These are phyloP conservation scores for Hydroisotoma schaefferi DNA, from an alignment of 2,888 invertebrate genomes.

Conservation along the genomic window DNA sequence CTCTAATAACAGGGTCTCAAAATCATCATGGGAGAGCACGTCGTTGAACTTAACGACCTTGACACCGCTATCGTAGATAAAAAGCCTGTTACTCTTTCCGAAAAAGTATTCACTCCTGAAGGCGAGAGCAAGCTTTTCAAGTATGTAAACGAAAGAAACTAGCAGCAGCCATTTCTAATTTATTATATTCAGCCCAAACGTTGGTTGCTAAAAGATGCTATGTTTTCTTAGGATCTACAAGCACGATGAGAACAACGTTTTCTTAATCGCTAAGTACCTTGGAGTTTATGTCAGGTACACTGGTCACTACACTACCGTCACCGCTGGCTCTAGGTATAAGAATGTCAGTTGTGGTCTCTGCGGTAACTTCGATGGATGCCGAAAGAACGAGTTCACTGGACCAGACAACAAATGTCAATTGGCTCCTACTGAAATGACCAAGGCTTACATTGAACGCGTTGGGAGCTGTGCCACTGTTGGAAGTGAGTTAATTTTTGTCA, in stretches of 20 bases:
- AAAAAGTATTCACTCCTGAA: slow-evolving; percentile 40
- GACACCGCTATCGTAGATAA: slow-evolving; percentile 44
- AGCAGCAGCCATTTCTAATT: not conserved
- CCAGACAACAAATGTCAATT: slow-evolving; percentile 42
- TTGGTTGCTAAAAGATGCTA: not conserved
- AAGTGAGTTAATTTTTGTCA: slow-evolving; percentile 2
- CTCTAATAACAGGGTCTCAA: slow-evolving; percentile 38
- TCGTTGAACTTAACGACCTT: slow-evolving; percentile 43
- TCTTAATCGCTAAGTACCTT: slow-evolving; percentile 39
- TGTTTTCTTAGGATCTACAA: slow-evolving; percentile 34
- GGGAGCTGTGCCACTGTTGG: slow-evolving; percentile 45
- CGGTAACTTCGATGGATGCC: slow-evolving; percentile 47
- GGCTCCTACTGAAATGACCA: slow-evolving; percentile 43
- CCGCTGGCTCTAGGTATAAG: slow-evolving; percentile 44
- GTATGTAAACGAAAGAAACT: slow-evolving; percentile 22
- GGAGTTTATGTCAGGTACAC: slow-evolving; percentile 46
- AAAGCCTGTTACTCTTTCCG: slow-evolving; percentile 35
- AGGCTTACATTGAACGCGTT: slow-evolving; percentile 46
- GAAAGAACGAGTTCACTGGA: slow-evolving; percentile 44
- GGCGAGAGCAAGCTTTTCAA: slow-evolving; percentile 47
- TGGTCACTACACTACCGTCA: slow-evolving; percentile 46
- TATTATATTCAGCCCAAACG: not conserved
- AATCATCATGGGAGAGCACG: slow-evolving; percentile 46
- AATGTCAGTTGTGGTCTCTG: slow-evolving; percentile 48
- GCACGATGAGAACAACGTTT: slow-evolving; percentile 45